Base-by-base conservation (phyloP, 1,140 invertebrate species). In the Lepidurus apus region DNA sequence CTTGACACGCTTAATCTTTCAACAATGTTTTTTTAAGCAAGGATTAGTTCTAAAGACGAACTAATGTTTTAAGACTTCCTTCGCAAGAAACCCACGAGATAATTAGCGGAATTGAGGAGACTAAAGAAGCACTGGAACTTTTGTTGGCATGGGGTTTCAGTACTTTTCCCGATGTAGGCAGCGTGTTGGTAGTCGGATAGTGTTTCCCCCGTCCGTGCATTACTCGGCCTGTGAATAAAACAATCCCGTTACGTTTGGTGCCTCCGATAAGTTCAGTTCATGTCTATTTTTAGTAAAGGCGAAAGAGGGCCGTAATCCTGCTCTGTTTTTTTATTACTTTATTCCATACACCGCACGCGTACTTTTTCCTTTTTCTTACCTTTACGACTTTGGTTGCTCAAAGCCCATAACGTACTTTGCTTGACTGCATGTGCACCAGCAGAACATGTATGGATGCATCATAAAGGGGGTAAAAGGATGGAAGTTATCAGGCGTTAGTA, bases 51-150 rank as follows among this genome's bases (percentile, higher is more conserved):
- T n/a, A 17, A 4, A 17, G 8, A 17, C 17, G 17, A 65, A 65
- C 17, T 6, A 13, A 65, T 17, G 53, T 13, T 21, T 17, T 65
- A 65, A 65, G 53, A 65, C 7, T 21, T 9, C 13, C 53, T 65
- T 65, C 21, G 53, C 44, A 53, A 78, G 78, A 75, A 79, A 45
- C 44, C 43, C 11, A 79, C 43, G 42, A 79, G 42, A 43, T 44
- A 79, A 74, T 79, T 79, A 10, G 74, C 78, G 9, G 78, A 45
- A 44, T 74, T 74, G 17, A 79, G 65, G 11, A 79, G 26, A 44
- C 74, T 79, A 44, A 79, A 79, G 21, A 74, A 73, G 24, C 78
- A 79, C 42, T 45, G 74, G 43, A 75, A 79, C n/a, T 47, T 73
- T 45, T 74, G 78, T 8, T 79, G 43, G n/a, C 78, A 79, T 13